These are phyloP conservation scores for Microtus californicus DNA, from an alignment of 2,797 vertebrate species.

Conservation along the genomic window DNA sequence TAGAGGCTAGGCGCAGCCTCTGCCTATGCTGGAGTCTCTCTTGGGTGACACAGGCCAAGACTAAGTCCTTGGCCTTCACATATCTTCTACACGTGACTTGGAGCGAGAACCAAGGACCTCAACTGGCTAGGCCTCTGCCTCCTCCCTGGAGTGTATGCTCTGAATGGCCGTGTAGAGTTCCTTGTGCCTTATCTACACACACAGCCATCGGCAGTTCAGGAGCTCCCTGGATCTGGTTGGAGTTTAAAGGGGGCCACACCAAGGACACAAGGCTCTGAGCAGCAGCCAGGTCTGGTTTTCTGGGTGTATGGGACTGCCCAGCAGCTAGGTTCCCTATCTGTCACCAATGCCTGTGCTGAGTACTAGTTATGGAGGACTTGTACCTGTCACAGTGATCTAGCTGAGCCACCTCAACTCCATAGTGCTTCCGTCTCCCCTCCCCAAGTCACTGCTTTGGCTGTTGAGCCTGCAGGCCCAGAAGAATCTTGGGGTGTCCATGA, in stretches of 20 bases:
- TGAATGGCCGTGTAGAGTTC: neutral
- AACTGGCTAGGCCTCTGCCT: fast-evolving
- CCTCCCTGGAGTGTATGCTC: neutral
- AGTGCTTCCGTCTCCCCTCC: neutral
- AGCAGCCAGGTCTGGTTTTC: neutral
- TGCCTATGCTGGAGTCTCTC: neutral
- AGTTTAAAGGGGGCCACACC: neutral
- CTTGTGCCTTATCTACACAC: neutral
- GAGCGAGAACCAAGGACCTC: neutral
- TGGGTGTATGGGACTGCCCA: neutral
- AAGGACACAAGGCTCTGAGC: neutral
- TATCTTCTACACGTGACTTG: neutral
- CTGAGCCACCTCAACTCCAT: neutral
- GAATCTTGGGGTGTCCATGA: neutral
- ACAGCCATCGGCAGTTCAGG: neutral
- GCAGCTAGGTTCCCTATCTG: neutral
- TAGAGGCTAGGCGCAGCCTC: neutral
- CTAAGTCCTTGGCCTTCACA: neutral
- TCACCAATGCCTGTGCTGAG: neutral
- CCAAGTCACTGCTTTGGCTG: neutral
- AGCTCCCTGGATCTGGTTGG: neutral
- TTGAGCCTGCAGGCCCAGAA: neutral
- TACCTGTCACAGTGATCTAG: neutral
- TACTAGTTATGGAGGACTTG: neutral
- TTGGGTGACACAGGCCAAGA: neutral